Conservation (phyloP, 2,888 invertebrate genomes). For the Synanthedon vespiformis region DNA sequence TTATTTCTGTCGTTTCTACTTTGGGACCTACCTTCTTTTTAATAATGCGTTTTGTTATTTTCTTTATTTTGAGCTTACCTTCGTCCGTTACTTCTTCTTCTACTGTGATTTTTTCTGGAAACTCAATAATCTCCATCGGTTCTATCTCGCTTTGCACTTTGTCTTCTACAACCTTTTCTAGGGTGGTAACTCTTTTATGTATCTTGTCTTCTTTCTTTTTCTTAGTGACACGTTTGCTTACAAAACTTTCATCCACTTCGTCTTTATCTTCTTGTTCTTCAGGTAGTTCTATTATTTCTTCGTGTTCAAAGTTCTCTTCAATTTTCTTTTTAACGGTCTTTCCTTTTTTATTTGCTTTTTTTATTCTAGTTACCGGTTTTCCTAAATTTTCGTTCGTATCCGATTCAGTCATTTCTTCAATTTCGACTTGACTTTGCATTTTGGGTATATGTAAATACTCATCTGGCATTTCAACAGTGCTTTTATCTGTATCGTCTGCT, state of each 20-base stretch:
- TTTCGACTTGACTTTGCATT: slow-evolving; percentile 29
- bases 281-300: slow-evolving; percentile 14
- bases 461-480: slow-evolving; percentile 45
- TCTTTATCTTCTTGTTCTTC: slow-evolving; percentile 4
- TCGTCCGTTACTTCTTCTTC: slow-evolving; percentile 9
- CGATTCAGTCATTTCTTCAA: slow-evolving; percentile 31
- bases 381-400: slow-evolving; percentile 17
- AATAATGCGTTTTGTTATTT: slow-evolving; percentile 29
- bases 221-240: slow-evolving; percentile 3
- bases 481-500: slow-evolving; percentile 29
- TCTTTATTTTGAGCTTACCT: slow-evolving; percentile 22
- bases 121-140: slow-evolving; percentile 12
- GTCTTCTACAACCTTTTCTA: slow-evolving; percentile 30
- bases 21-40: slow-evolving; percentile 37
- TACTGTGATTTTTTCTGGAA: slow-evolving; percentile 30
- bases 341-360: slow-evolving; percentile 1
- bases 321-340: slow-evolving; percentile 2
- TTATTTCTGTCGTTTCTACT: slow-evolving; percentile 11
- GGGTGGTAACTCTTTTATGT: slow-evolving; percentile 15
- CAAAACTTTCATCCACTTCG: slow-evolving; percentile 13
- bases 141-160: slow-evolving; percentile 24
- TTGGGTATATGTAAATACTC: slow-evolving; percentile 39
- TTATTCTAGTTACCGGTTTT: slow-evolving; percentile 10
- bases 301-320: slow-evolving; percentile 5
- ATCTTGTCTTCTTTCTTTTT: slow-evolving; percentile 5